phyloP scores from a whole-genome alignment of 2,797 vertebrate species.

The Typhlichthys eigenmanni region DNA sequence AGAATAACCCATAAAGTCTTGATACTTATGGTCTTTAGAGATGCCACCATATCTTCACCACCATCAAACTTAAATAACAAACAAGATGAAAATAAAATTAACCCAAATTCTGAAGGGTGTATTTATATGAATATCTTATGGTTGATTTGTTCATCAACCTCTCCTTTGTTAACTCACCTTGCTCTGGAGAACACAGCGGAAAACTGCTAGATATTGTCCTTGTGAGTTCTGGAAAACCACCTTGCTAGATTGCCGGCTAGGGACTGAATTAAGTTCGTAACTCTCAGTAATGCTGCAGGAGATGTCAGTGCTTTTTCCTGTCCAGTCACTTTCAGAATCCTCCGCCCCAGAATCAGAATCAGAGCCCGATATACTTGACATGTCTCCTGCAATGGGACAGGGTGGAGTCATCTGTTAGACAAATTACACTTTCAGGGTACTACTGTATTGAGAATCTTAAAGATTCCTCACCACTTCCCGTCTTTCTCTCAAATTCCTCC shows the following conservation, averaged over 20 bases:
- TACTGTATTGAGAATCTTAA: neutral
- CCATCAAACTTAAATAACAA: conserved; percentile 38
- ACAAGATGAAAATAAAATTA: conserved; percentile 11
- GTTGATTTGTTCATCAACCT: neutral
- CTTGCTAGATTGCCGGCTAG: conserved; percentile 61
- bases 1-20: conserved; percentile 82
- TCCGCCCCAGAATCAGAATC: conserved; percentile 76
- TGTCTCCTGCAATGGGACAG: conserved; percentile 77
- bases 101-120: neutral
- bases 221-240: conserved; percentile 82
- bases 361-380: conserved; percentile 96
- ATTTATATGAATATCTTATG: neutral
- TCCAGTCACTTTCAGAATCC: conserved; percentile 68
- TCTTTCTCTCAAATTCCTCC: conserved; percentile 90
- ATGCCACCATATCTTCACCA: conserved; percentile 64
- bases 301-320: conserved; percentile 35
- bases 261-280: conserved; percentile 5
- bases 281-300: conserved; percentile 45
- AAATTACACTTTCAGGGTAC: neutral
- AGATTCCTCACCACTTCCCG: conserved; percentile 69
- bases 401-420: neutral
- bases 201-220: conserved; percentile 82
- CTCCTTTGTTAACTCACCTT: conserved; percentile 64
- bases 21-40: conserved; percentile 72
- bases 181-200: conserved; percentile 82